These are phyloP conservation scores for Vulpes vulpes DNA, from an alignment of 2,113 vertebrate genomes.

Conservation along the genomic window DNA sequence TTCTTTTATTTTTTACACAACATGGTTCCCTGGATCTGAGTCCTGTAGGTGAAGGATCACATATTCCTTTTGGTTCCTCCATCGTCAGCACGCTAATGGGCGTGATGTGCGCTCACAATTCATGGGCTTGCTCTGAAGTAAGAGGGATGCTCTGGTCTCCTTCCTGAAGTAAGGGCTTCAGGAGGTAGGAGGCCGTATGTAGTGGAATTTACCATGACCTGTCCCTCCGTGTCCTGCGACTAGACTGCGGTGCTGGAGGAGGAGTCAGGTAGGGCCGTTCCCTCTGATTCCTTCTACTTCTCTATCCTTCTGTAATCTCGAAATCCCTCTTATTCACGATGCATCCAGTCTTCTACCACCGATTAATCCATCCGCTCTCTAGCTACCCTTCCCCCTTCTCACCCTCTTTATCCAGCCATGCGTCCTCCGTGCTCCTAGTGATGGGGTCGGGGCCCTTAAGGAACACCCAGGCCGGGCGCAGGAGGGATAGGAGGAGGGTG, in stretches of 20 bases:
- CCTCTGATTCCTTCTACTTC: not conserved
- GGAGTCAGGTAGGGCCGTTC: not conserved
- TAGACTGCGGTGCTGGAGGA: not conserved
- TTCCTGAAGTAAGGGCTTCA: not conserved
- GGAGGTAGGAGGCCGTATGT: not conserved
- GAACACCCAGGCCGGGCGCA: not conserved
- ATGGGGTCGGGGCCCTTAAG: not conserved
- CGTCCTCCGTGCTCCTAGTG: not conserved
- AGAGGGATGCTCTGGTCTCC: not conserved
- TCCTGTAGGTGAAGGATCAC: not conserved
- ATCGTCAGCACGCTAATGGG: conserved; percentile 9
- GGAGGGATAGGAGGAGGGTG: not conserved
- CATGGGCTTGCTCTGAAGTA: not conserved
- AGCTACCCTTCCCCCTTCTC: not conserved
- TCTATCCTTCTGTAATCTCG: not conserved
- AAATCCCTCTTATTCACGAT: not conserved
- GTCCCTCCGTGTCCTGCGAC: not conserved
- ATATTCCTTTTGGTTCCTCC: not conserved
- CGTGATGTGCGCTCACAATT: not conserved
- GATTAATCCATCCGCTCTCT: not conserved
- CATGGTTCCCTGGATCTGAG: not conserved
- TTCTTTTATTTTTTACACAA: not conserved
- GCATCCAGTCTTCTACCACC: not conserved
- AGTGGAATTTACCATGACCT: not conserved
- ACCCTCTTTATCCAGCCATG: too few relatives aligned